Conservation (phyloP, 2,797 vertebrate species). For the Potorous gilbertii region DNA sequence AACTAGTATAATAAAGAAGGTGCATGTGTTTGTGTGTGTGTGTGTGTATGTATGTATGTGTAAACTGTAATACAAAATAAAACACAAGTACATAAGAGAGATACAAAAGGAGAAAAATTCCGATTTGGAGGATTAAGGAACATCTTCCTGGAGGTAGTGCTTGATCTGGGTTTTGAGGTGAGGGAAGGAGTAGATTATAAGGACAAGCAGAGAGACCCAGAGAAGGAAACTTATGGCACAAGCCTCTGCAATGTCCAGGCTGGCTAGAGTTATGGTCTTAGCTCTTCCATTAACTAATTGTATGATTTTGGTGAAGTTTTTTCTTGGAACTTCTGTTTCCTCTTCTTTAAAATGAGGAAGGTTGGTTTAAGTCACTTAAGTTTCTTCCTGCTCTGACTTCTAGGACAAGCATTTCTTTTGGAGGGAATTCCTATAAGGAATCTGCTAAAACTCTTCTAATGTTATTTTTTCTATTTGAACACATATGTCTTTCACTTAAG, state of each 20-base stretch:
- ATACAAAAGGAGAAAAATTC: neutral
- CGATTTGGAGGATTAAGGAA: neutral
- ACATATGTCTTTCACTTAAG: neutral
- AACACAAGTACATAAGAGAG: neutral
- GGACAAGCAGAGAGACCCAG: neutral
- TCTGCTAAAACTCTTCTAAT: neutral
- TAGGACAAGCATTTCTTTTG: constrained; percentile 4
- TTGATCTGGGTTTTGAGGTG: neutral
- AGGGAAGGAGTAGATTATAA: neutral
- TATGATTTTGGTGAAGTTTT: neutral
- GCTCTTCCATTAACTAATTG: neutral
- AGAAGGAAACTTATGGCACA: neutral
- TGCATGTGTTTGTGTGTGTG: too few species aligned
- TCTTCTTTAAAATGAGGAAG: neutral
- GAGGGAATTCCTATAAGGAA: neutral
- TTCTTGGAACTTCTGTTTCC: neutral
- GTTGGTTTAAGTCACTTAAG: neutral
- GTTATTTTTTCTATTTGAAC: constrained; percentile 25
- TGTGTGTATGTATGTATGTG: too few species aligned
- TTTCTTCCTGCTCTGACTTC: neutral
- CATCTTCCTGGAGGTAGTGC: neutral
- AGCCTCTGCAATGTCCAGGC: neutral
- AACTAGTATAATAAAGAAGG: neutral
- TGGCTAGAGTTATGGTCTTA: neutral
- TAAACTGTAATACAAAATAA: neutral